These are phyloP conservation scores for Acanthosepion lycidas DNA, from an alignment of 2,888 invertebrate genomes.

Conservation along the genomic window DNA sequence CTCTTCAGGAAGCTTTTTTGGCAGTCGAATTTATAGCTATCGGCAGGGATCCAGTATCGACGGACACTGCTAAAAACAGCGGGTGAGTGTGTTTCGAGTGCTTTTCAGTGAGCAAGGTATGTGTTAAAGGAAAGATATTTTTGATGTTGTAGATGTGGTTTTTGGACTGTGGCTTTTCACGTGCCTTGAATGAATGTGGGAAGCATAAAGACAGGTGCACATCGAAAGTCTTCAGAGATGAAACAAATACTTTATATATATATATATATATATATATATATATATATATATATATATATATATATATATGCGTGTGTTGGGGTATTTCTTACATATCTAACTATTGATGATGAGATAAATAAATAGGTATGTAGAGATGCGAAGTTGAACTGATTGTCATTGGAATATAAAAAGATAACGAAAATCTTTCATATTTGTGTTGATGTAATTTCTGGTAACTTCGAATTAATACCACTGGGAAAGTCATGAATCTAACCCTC, in stretches of 20 bases:
- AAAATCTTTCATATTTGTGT: too few relatives aligned
- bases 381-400: too few relatives aligned
- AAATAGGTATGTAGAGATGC: too few relatives aligned
- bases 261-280: slow-evolving; percentile 33
- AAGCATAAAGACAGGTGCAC: not conserved
- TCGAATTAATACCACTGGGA: too few relatives aligned
- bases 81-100: not conserved
- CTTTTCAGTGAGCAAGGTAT: not conserved
- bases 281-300: slow-evolving; percentile 24
- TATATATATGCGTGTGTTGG: too few relatives aligned
- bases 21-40: not conserved
- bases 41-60: not conserved
- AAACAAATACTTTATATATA: slow-evolving; percentile 1
- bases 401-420: too few relatives aligned
- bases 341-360: too few relatives aligned
- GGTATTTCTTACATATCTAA: too few relatives aligned
- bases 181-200: not conserved
- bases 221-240: not conserved
- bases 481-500: too few relatives aligned
- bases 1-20: not conserved
- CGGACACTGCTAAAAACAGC: not conserved
- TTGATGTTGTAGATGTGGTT: not conserved
- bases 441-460: too few relatives aligned
- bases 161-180: not conserved
- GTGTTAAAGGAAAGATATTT: not conserved